These are phyloP conservation scores for Chironomus riparius DNA, from an alignment of 2,888 invertebrate genomes.

Conservation along the genomic window DNA sequence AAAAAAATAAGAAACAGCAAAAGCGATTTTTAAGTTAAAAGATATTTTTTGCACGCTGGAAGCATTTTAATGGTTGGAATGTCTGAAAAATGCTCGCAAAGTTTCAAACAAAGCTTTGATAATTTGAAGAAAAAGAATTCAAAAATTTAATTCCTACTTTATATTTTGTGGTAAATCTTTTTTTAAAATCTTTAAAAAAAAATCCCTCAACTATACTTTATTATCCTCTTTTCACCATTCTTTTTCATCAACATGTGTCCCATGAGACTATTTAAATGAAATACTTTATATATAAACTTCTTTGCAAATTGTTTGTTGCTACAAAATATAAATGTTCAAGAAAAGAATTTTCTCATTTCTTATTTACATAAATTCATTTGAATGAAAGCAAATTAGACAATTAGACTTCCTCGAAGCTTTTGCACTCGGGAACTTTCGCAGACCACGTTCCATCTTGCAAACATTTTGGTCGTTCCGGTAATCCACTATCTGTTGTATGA, in stretches of 20 bases:
- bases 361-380: background rate
- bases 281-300: background rate
- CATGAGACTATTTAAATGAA: background rate
- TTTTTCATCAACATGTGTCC: background rate
- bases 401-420: constrained; percentile 53
- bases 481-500: constrained; percentile 38
- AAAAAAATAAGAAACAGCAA: no score
- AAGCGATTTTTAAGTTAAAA: no score
- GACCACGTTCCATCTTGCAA: constrained; percentile 61
- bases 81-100: background rate
- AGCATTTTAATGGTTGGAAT: background rate
- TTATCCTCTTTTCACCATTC: background rate
- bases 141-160: background rate
- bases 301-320: background rate
- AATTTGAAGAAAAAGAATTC: background rate
- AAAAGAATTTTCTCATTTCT: background rate
- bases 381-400: constrained; percentile 38
- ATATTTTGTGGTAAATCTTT: no score
- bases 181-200: no score
- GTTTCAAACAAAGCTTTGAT: background rate
- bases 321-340: background rate
- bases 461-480: constrained; percentile 53
- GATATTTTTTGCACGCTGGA: no score
- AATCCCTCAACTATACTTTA: no score
- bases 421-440: constrained; percentile 55